Conservation (phyloP, 2,888 invertebrate species). For the Chymomyza caudatula region DNA sequence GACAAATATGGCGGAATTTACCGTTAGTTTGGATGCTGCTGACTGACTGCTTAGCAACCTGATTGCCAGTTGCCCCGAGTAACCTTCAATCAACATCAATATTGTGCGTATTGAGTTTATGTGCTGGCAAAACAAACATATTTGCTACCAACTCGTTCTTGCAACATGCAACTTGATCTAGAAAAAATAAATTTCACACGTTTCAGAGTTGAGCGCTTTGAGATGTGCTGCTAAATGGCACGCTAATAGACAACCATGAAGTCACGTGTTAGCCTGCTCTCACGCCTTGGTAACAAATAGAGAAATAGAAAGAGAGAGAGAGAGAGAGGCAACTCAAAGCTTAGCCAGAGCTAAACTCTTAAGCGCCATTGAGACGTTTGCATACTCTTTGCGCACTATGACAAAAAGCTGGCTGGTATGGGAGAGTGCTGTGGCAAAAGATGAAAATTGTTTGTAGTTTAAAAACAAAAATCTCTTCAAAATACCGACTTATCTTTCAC, state of each 20-base stretch:
- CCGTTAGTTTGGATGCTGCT: background rate
- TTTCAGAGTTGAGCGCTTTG: background rate
- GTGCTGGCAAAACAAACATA: constrained; percentile 2
- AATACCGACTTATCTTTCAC: no score
- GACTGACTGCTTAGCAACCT: background rate
- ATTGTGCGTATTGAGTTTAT: constrained; percentile 1
- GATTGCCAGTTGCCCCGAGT: background rate
- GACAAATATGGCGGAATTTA: constrained; percentile 10
- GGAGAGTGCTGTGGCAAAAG: no score
- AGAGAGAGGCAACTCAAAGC: background rate
- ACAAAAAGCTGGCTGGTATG: no score
- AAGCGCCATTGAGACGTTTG: no score
- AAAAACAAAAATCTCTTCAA: no score
- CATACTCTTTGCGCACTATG: no score
- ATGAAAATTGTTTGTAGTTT: no score
- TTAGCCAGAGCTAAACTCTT: no score
- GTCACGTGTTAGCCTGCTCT: background rate
- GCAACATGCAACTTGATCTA: background rate
- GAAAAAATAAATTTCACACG: background rate
- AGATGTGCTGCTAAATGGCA: background rate
- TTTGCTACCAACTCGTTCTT: background rate
- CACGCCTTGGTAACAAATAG: background rate
- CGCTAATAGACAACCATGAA: background rate
- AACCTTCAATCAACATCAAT: constrained; percentile 17
- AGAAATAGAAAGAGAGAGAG: no score